Base-by-base conservation (phyloP, 2,113 vertebrate genomes). In the Loxodonta africana region DNA sequence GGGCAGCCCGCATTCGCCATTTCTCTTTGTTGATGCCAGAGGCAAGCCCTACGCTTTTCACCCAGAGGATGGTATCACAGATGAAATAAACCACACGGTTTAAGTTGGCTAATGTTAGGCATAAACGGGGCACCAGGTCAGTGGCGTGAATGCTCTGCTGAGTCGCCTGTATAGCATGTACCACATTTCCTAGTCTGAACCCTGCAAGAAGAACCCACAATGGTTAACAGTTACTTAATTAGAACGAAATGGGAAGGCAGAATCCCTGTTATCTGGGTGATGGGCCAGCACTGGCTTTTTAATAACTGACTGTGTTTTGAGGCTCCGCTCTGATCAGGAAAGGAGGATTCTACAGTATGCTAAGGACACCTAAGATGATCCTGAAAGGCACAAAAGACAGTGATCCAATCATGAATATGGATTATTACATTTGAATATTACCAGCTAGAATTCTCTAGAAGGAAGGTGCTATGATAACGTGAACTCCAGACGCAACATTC, bases 31-130 rank as follows among this genome's bases (percentile, higher is more conserved):
- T 85, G 5, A 99, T 25, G n/a, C 96, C 21, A 0, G 97, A 95
- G 78, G 98, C 60, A 0, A 99, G 99, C 3, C 99, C 99, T 0
- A 99, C 92, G 0, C 97, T 99, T 84, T 93, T 97, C 88, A 98
- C 98, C 99, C 99, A 99, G 20, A 99, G 98, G 23, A 99, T 53
- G 0, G 99, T 99, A 87, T 99, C 99, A 2, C 99, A 99, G 97
- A 99, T 14, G 57, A 99, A 99, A 98, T 99, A 99, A 83, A 99
- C 96, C 87, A 99, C 99, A 0, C 99, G 99, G 99, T 97, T 99
- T 86, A 99, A 41, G 97, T 99, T 99, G 98, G 99, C 99, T 28
- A 96, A 94, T 0, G 99, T 99, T 0, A 99, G 99, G 98, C 99
- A 99, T 23, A 99, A 25, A 44, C 99, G 97, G 83, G 99, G 98